Base-by-base conservation (phyloP, 2,888 invertebrate genomes). In the Myathropa florea region DNA sequence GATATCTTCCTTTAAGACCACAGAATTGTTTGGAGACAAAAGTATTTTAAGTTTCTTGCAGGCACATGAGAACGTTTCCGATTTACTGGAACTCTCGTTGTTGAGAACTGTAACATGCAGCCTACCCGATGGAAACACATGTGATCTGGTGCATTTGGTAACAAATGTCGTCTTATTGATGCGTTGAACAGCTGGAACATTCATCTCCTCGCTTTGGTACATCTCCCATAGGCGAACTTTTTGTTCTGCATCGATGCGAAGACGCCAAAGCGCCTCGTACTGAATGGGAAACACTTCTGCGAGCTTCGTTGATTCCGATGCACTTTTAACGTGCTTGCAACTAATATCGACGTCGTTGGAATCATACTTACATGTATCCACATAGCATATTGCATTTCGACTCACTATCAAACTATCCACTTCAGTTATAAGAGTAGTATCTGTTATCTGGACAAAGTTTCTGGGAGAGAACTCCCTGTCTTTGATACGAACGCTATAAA, bases 381-480 rank as follows among this genome's bases (percentile, higher is more conserved):
- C 90, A 88, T 89, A 90, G 55, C 91, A 91, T 18, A 89, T 82
- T 1, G 91, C 90, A 63, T 91, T 90, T 57, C 91, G 89, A 55
- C 90, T 91, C 4, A 92, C 90, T 59, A 91, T 89, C 1, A 92
- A 90, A 0, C 92, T 91, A 64, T 93, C 92, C 0, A 88, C 88
- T 70, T 93, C 92, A 88, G 92, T 90, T 10, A 92, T 90, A 30
- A 92, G 88, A 3, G 92, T 90, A 82, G 92, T 88, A 91, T 93
- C 89, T 91, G 94, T 89, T 91, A 93, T 90, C 86, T 95, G 95
- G 1, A 97, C 96, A 91, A 97, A 97, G 26, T 95, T 96, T 55
- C 97, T 93, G 73, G 95, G 94, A 83, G 96, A 95, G 0, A 95
- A 95, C 0, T 95, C 95, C 87, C 95, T 94, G 88, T 96, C 96